Evolutionary conservation across 2,113 vertebrate genomes (phyloP).

Genomic region (Callipepla californica): DNA sequence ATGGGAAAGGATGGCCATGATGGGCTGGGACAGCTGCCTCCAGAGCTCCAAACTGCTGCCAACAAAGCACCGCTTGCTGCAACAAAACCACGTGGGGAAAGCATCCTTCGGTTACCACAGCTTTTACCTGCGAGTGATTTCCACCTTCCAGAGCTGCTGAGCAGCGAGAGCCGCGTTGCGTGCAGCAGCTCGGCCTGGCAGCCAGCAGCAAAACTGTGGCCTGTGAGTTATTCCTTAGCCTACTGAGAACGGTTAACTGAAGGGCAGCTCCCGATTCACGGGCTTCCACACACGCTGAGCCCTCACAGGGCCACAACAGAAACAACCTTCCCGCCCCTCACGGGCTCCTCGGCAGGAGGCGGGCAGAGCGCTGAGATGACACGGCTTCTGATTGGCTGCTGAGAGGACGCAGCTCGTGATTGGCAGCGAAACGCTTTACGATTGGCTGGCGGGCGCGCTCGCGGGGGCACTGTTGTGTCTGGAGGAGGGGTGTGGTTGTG

Average conservation of each 20-base stretch:
- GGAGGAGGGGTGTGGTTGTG: neutral
- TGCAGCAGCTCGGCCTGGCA: too few species aligned
- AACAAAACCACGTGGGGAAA: neutral
- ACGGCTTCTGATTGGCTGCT: neutral
- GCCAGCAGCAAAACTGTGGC: neutral
- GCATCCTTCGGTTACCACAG: rapidly evolving
- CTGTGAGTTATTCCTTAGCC: neutral
- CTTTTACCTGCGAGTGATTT: neutral
- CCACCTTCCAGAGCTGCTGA: neutral
- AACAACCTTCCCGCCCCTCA: rapidly evolving
- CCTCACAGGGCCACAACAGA: too few species aligned
- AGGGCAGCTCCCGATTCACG: neutral
- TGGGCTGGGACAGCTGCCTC: neutral
- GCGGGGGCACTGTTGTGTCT: neutral
- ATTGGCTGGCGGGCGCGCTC: neutral
- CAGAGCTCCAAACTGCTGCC: neutral
- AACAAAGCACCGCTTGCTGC: rapidly evolving
- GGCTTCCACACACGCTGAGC: too few species aligned
- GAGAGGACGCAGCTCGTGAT: neutral
- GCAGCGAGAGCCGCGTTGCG: neutral
- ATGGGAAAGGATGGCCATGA: rapidly evolving
- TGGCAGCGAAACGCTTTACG: rapidly evolving
- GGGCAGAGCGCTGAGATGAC: neutral
- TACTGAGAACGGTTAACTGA: neutral
- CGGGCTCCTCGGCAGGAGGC: neutral